Conservation (phyloP, 2,888 invertebrate species). For the Nycteola revayana region DNA sequence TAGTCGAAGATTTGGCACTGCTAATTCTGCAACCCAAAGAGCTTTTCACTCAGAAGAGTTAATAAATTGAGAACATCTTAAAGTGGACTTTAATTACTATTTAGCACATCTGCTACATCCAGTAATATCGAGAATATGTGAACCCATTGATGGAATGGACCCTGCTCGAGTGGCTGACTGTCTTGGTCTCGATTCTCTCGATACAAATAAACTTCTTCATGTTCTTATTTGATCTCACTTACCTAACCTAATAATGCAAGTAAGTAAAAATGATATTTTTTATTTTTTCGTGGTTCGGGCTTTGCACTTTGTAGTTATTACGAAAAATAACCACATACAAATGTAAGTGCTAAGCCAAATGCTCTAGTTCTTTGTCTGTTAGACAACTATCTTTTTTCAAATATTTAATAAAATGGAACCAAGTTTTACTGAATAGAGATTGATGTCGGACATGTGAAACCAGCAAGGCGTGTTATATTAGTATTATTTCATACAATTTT, state of each 20-base stretch:
- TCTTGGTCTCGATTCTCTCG: slow-evolving; percentile 87
- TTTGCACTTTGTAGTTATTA: no score
- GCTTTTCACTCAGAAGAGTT: slow-evolving; percentile 97
- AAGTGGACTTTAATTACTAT: slow-evolving; percentile 95
- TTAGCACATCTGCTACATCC: slow-evolving; percentile 97
- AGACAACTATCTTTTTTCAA: no score
- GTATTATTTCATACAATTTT: no score
- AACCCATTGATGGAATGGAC: slow-evolving; percentile 97
- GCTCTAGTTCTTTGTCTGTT: no score
- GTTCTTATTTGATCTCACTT: slow-evolving; percentile 88
- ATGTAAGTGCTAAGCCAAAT: no score
- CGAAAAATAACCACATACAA: no score
- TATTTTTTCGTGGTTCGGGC: no score
- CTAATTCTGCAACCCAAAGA: slow-evolving; percentile 91
- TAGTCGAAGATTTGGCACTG: slow-evolving; percentile 91
- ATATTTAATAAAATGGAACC: no score
- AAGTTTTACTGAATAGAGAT: no score
- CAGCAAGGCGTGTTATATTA: no score
- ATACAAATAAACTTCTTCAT: slow-evolving; percentile 91
- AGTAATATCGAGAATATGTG: slow-evolving; percentile 96
- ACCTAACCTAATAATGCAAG: slow-evolving; percentile 84
- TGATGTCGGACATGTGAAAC: no score
- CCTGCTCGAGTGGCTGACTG: slow-evolving; percentile 94
- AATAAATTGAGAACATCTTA: slow-evolving; percentile 85
- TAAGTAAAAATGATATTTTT: no score